phyloP scores from a whole-genome alignment of 2,888 invertebrate species.

The Sphaerophoria rueppellii region DNA sequence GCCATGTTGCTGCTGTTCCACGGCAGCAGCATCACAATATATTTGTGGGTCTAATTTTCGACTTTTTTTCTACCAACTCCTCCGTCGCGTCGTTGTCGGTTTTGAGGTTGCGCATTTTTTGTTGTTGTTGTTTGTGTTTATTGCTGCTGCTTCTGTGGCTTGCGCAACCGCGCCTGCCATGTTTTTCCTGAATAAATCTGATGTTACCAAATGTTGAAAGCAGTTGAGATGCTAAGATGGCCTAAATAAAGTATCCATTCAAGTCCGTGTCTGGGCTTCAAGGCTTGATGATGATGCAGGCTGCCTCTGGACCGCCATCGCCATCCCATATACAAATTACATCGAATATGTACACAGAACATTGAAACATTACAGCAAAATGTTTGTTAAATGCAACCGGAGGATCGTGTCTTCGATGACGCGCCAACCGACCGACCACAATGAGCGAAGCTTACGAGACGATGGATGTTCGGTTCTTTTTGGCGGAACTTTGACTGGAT shows the following conservation, averaged over 20 bases:
- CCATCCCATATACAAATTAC: conserved; percentile 43
- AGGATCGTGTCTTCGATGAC: conserved; percentile 46
- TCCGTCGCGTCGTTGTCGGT: conserved; percentile 19
- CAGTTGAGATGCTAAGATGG: conserved; percentile 66
- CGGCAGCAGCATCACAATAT: conserved; percentile 28
- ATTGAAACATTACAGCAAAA: conserved; percentile 55
- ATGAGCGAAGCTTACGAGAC: not conserved
- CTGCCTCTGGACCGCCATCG: conserved; percentile 30
- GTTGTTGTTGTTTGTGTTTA: conserved; percentile 29
- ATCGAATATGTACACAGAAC: conserved; percentile 47
- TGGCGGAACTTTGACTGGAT: conserved; percentile 13
- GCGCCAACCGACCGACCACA: conserved; percentile 12
- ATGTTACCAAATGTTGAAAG: conserved; percentile 66
- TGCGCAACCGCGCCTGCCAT: conserved; percentile 65
- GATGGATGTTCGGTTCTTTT: not conserved
- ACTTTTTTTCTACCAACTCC: conserved; percentile 32
- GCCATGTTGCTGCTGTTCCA: not conserved
- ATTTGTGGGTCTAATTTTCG: not conserved
- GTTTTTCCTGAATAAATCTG: conserved; percentile 57
- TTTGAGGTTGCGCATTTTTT: conserved; percentile 44
- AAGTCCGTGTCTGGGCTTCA: not conserved
- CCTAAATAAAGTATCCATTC: conserved; percentile 53
- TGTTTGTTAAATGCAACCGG: conserved; percentile 57
- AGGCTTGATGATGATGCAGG: conserved; percentile 1
- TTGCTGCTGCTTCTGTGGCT: conserved; percentile 15